Evolutionary conservation across 2,888 invertebrate species (phyloP), one percentile per base, ranked within the genome.

Genomic region (Calephelis perditalis): DNA sequence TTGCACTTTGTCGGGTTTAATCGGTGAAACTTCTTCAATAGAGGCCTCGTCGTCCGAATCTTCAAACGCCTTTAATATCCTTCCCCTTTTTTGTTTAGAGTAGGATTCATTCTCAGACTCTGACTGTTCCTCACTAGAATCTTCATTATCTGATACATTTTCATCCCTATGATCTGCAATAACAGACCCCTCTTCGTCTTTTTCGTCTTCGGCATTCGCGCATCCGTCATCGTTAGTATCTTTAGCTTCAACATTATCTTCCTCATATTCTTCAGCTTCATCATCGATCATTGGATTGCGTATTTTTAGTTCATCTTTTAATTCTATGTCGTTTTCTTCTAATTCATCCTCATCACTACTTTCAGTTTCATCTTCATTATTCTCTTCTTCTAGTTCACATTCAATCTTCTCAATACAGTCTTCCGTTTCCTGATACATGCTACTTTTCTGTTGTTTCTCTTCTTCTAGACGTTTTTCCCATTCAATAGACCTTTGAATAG

Each of bases 401-500:
- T 90, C 87, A 43, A 86, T 76, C 68, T 91, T 87, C 35, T 89
- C 87, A 47, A 89, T 81, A 64, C 87, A 82, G 61, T 87, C 82
- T 73, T 79, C 84, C 7, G 78, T 81, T 11, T 70, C 73, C 52
- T 91, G 85, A 36, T 84, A 78, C 56, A 88, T 76, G 69, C 90
- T 82, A 59, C 82, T 77, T 60, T 92, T 90, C 10, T 85, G 78
- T 65, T 81, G 78, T 62, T 81, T 85, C 60, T 85, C 88, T 52
- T 82, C 80, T 69, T 94, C 92, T 40, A 92, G 82, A 58, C 93
- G 92, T 70, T 94, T 92, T 61, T 92, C 91, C 93, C 96, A 93
- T 69, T 95, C 94, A 63, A 94, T 90, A 47, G 93, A 92, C 58
- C 96, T 88, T 71, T 94, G 94, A 65, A 92, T 91, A 3, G 93